Evolutionary conservation across 2,797 vertebrate species (phyloP).

Genomic region (Hylomyscus alleni): DNA sequence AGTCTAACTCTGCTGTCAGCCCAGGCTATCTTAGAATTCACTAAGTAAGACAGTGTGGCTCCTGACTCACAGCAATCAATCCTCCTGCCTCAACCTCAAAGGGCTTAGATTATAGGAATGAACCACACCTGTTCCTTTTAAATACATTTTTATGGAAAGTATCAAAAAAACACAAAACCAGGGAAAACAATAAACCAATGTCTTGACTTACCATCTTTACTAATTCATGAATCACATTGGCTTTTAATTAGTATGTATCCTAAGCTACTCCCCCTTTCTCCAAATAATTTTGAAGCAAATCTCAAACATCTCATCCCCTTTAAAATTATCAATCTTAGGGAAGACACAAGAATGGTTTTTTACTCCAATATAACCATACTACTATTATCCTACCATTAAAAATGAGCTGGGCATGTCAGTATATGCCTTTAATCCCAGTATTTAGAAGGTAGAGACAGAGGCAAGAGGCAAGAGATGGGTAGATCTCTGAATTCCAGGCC

Average conservation of each 20-base stretch:
- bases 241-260: background rate
- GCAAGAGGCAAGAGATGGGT: background rate
- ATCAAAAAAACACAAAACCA: conserved; percentile 47
- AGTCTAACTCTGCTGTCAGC: background rate
- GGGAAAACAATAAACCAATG: conserved; percentile 11
- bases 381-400: background rate
- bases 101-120: background rate
- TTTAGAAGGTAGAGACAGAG: background rate
- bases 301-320: background rate
- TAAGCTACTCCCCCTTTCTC: background rate
- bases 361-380: conserved; percentile 24
- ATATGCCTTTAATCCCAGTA: background rate
- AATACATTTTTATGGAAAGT: conserved; percentile 36
- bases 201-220: conserved; percentile 4
- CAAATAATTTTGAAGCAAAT: conserved; percentile 21
- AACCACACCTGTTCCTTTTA: background rate
- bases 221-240: conserved; percentile 9
- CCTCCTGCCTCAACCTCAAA: background rate
- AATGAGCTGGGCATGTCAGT: background rate
- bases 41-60: background rate
- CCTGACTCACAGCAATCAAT: background rate
- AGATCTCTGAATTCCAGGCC: background rate
- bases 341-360: background rate
- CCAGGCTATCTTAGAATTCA: background rate
- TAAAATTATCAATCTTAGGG: conserved; percentile 33